Conservation (phyloP, 2,888 invertebrate species). For the Gnatocerus cornutus region DNA sequence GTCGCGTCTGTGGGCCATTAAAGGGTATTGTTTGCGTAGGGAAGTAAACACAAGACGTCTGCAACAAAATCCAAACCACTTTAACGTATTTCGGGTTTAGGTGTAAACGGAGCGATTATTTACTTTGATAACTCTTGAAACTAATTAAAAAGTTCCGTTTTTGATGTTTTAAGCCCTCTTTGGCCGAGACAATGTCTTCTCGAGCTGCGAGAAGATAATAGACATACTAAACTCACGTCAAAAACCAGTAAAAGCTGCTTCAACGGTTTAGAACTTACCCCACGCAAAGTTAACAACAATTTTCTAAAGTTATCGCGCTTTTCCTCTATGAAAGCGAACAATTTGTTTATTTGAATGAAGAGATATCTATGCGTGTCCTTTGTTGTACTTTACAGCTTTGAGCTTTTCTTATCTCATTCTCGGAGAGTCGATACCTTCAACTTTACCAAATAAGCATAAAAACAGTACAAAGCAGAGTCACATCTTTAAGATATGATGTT, state of each 20-base stretch:
- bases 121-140: background rate
- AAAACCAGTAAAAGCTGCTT: background rate
- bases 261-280: background rate
- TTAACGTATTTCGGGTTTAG: constrained; percentile 11
- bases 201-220: no score
- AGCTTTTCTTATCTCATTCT: constrained; percentile 26
- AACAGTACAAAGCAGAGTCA: constrained; percentile 3
- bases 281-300: no score
- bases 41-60: constrained; percentile 32
- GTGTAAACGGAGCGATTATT: constrained; percentile 9
- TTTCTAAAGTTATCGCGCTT: no score
- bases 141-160: no score
- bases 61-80: constrained; percentile 25
- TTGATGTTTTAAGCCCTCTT: no score
- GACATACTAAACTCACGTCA: no score
- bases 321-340: background rate
- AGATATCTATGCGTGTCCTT: constrained; percentile 18
- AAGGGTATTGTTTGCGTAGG: constrained; percentile 31
- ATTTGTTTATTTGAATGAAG: constrained; percentile 25
- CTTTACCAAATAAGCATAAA: constrained; percentile 16
- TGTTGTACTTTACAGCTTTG: constrained; percentile 27
- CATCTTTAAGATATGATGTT: background rate
- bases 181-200: no score
- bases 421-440: constrained; percentile 16
- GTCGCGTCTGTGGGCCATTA: constrained; percentile 35